Evolutionary conservation across 1,140 invertebrate species (phyloP).

Genomic region (Neoseiulus cucumeris): DNA sequence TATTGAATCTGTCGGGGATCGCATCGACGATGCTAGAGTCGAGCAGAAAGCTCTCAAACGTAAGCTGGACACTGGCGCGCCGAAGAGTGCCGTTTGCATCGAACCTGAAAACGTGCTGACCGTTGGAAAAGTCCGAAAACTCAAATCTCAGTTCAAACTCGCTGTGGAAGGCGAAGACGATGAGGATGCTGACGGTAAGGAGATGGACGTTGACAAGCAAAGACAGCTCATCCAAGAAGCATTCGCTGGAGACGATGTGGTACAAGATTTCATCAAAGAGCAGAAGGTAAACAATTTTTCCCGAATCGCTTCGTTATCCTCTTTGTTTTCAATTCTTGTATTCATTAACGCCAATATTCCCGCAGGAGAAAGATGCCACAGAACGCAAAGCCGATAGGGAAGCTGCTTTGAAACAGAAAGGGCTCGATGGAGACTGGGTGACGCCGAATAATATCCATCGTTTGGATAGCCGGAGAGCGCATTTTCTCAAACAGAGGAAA

Average conservation of each 20-base stretch:
- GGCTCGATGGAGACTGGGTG: slow-evolving; percentile 3
- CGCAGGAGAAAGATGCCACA: not conserved
- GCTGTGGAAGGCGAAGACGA: not conserved
- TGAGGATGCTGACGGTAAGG: not conserved
- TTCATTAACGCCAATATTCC: no score
- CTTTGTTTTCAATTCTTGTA: no score
- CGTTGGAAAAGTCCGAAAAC: not conserved
- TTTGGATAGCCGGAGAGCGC: not conserved
- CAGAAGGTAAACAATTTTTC: not conserved
- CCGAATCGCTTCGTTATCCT: no score
- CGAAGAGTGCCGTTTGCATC: not conserved
- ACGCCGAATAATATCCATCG: not conserved
- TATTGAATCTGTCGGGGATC: no score
- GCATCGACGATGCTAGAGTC: no score
- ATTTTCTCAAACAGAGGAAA: not conserved
- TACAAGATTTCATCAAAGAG: not conserved
- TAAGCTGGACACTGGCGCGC: no score
- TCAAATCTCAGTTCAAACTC: not conserved
- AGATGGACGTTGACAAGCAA: not conserved
- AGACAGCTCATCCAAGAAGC: slow-evolving; percentile 3
- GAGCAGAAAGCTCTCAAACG: no score
- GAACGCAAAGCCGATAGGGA: not conserved
- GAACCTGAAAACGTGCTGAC: not conserved
- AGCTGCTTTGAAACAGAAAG: slow-evolving; percentile 5
- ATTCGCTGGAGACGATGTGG: not conserved